Evolutionary conservation across 2,113 vertebrate species (phyloP).

Genomic region (Leptosomus discolor): DNA sequence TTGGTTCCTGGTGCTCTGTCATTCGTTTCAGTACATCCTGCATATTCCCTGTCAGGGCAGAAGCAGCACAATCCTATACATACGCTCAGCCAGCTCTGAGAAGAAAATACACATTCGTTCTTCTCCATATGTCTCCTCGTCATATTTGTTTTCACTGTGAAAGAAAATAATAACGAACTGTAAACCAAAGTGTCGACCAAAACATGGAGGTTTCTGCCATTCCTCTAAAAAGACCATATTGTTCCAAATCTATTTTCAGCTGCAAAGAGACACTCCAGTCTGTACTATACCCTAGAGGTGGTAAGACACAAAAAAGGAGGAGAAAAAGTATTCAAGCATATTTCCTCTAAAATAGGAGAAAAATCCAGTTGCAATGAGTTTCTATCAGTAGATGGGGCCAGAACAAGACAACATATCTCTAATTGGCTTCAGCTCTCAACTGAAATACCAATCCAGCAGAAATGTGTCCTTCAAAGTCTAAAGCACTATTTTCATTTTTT

Average conservation of each 20-base stretch:
- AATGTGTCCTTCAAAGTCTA: not conserved
- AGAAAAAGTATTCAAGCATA: not conserved
- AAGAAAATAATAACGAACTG: not conserved
- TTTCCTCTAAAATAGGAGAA: not conserved
- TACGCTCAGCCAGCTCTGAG: not conserved
- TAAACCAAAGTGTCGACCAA: not conserved
- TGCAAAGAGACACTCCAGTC: not conserved
- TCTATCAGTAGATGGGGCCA: not conserved
- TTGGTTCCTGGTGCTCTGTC: not conserved
- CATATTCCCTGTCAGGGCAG: not conserved
- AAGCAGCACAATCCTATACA: not conserved
- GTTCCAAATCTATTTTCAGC: not conserved
- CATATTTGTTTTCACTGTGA: not conserved
- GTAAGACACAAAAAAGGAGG: not conserved
- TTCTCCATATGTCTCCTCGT: not conserved
- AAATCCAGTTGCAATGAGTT: not conserved
- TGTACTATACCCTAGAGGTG: not conserved
- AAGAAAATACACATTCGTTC: not conserved
- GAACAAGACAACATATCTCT: not conserved
- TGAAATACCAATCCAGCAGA: not conserved
- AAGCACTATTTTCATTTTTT: not conserved
- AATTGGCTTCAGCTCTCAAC: not conserved
- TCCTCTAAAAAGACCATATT: not conserved
- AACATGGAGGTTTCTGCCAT: not conserved
- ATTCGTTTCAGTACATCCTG: not conserved